Conservation (phyloP, 2,888 invertebrate species). For the Pseudanteris insignis region DNA sequence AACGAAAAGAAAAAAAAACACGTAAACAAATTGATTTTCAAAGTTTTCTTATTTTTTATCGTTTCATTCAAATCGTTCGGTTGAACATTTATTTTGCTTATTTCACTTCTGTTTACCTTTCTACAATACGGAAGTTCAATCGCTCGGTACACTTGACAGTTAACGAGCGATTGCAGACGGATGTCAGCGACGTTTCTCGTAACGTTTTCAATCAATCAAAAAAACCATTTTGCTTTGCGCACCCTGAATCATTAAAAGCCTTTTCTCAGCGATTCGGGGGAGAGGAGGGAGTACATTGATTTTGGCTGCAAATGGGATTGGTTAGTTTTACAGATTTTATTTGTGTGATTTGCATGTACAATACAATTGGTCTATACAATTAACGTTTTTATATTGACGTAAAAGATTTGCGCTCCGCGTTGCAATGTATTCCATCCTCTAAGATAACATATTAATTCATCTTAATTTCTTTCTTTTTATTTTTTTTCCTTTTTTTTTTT, state of each 20-base stretch:
- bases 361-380: slow-evolving; percentile 15
- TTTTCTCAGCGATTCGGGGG: slow-evolving; percentile 15
- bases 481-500: too few species aligned
- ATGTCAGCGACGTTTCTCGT: slow-evolving; percentile 22
- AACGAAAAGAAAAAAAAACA: too few species aligned
- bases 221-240: slow-evolving; percentile 15
- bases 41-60: slow-evolving; percentile 11
- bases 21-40: too few species aligned
- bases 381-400: slow-evolving; percentile 9
- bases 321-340: slow-evolving; percentile 12
- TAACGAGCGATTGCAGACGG: slow-evolving; percentile 30
- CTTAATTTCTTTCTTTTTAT: too few species aligned
- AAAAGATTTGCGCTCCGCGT: background rate
- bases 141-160: slow-evolving; percentile 22
- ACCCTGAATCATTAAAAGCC: slow-evolving; percentile 29
- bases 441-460: slow-evolving; percentile 14
- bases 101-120: background rate
- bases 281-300: slow-evolving; percentile 36
- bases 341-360: slow-evolving; percentile 1
- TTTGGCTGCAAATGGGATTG: slow-evolving; percentile 7
- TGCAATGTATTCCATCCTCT: slow-evolving; percentile 31
- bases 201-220: slow-evolving; percentile 18
- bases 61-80: too few species aligned
- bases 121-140: slow-evolving; percentile 32
- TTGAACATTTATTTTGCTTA: too few species aligned